Conservation (phyloP, 2,113 vertebrate species). For the Chamaea fasciata region DNA sequence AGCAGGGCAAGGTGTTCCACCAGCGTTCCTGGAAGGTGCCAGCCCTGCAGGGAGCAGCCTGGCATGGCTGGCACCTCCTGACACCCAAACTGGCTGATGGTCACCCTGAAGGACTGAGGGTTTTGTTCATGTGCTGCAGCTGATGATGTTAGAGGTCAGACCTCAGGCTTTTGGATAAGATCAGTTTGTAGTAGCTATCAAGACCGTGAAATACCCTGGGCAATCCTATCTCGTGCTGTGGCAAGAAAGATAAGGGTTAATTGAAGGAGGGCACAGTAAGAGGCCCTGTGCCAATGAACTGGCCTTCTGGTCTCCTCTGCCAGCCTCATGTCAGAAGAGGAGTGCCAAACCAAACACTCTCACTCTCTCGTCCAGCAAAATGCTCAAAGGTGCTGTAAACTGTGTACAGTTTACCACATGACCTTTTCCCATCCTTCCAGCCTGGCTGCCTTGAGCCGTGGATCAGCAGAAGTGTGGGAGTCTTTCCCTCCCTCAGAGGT, state of each 20-base stretch:
- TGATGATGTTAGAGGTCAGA: neutral
- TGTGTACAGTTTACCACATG: neutral
- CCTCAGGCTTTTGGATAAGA: neutral
- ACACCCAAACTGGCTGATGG: neutral
- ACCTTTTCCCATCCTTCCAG: neutral
- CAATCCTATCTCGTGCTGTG: neutral
- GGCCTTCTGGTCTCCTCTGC: neutral
- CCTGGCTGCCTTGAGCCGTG: neutral
- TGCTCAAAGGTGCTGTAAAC: neutral
- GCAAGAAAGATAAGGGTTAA: neutral
- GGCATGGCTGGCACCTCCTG: neutral
- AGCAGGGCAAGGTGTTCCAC: neutral
- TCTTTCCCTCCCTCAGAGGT: neutral
- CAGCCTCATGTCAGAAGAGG: neutral
- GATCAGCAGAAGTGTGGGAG: neutral
- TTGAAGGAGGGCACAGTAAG: neutral
- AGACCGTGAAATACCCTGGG: neutral
- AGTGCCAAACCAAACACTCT: neutral
- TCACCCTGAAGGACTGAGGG: neutral
- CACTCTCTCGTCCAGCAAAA: neutral
- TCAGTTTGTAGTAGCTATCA: neutral
- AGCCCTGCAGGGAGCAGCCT: fast-evolving
- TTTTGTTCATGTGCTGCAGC: neutral
- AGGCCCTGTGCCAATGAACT: no score
- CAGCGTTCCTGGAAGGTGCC: neutral